Evolutionary conservation across 2,797 vertebrate species (phyloP).

Genomic region (Aselliscus stoliczkanus): DNA sequence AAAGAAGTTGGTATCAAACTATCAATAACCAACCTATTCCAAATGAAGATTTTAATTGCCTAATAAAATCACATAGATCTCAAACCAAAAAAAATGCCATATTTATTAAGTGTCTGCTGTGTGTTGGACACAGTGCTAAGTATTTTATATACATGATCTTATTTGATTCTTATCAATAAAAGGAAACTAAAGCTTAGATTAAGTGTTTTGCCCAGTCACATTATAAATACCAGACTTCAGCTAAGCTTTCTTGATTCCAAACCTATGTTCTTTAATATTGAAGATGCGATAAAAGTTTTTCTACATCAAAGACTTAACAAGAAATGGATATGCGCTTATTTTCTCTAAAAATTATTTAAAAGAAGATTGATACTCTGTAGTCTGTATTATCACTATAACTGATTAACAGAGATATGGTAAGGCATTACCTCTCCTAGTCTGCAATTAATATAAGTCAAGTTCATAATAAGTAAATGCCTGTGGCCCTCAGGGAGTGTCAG

Average conservation of each 20-base stretch:
- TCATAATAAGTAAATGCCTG: not conserved
- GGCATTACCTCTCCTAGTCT: not conserved
- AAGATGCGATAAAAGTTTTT: not conserved
- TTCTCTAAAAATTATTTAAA: not conserved
- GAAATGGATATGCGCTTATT: not conserved
- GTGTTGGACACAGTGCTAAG: not conserved
- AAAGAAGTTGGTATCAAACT: not conserved
- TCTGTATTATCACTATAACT: not conserved
- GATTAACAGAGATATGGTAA: not conserved
- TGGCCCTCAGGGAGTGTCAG: not conserved
- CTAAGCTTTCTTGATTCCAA: not conserved
- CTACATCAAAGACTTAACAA: not conserved
- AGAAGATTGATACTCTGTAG: not conserved
- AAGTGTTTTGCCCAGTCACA: not conserved
- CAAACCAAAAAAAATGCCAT: not conserved
- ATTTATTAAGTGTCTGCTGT: not conserved
- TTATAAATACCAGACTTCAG: not conserved
- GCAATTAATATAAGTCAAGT: not conserved
- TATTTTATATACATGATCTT: not conserved
- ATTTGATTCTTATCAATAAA: not conserved
- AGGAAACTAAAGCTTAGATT: not conserved
- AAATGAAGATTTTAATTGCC: not conserved
- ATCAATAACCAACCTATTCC: not conserved
- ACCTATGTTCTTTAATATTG: not conserved
- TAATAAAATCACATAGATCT: not conserved